Percentiles rank a stretch among this genome's conserved stretches.
Conservation (phyloP, 2,113 vertebrate species). For the Percopsis transmontana region DNA sequence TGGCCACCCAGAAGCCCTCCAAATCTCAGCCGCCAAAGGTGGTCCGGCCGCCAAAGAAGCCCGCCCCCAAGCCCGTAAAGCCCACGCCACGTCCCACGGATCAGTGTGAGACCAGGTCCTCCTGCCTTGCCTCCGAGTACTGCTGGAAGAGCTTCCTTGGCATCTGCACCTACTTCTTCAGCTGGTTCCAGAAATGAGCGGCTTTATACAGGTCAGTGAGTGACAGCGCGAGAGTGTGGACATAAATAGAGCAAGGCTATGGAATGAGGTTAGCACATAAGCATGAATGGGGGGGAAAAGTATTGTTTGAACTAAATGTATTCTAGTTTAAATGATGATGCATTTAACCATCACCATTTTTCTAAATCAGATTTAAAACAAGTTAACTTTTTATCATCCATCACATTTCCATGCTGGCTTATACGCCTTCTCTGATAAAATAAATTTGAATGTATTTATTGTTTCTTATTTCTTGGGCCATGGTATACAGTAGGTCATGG, state of each 20-base stretch:
- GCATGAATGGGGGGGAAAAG: no score
- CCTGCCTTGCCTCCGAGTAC: constrained; percentile 79
- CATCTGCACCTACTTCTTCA: constrained; percentile 81
- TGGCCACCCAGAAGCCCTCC: constrained; percentile 19
- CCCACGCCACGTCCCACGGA: constrained; percentile 62
- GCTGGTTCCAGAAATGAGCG: constrained; percentile 79
- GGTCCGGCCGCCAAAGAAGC: constrained; percentile 53
- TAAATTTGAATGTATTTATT: no score
- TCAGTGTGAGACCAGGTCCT: constrained; percentile 58
- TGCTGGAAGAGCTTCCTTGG: constrained; percentile 84
- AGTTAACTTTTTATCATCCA: no score
- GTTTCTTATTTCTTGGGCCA: no score
- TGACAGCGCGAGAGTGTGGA: neutral
- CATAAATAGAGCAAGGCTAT: neutral
- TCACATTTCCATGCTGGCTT: no score
- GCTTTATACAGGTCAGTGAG: constrained; percentile 44
- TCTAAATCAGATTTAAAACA: no score
- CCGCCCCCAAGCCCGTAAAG: constrained; percentile 60
- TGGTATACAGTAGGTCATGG: no score
- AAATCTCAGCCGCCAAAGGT: constrained; percentile 61
- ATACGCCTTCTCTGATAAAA: no score
- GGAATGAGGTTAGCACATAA: neutral
- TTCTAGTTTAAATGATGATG: no score
- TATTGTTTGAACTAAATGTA: no score
- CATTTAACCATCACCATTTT: no score